These are phyloP conservation scores for Dysdera silvatica DNA, from an alignment of 1,140 invertebrate species.

Conservation along the genomic window DNA sequence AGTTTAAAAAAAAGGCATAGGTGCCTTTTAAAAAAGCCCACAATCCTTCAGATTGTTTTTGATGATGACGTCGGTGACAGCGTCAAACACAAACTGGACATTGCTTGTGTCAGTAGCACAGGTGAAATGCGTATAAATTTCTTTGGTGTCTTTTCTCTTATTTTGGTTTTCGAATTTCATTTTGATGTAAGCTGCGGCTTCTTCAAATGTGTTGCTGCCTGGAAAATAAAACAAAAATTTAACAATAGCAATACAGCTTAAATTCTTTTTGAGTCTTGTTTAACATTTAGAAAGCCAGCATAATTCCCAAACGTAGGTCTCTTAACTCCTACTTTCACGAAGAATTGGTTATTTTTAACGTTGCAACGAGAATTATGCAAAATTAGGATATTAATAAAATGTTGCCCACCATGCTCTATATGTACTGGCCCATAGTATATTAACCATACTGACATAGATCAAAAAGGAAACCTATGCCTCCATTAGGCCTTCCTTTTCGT, in stretches of 20 bases:
- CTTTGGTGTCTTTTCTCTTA: slow-evolving; percentile 71
- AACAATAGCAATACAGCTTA: background rate
- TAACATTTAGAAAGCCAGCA: no score
- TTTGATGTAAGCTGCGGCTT: slow-evolving; percentile 77
- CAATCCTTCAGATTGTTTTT: slow-evolving; percentile 89
- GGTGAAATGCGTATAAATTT: slow-evolving; percentile 86
- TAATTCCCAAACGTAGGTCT: no score
- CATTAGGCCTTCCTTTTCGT: no score
- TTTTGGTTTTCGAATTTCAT: slow-evolving; percentile 82
- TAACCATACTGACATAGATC: no score
- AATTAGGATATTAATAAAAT: no score
- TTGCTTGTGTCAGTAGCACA: slow-evolving; percentile 87
- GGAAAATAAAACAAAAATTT: slow-evolving; percentile 28
- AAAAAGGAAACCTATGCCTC: no score
- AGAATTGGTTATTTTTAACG: no score
- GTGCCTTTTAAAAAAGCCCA: slow-evolving; percentile 72
- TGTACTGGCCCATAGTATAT: no score
- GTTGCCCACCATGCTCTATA: no score
- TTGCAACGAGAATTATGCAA: no score
- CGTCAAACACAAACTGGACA: slow-evolving; percentile 84
- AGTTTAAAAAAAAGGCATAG: no score
- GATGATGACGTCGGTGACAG: slow-evolving; percentile 85
- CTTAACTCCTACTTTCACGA: no score
- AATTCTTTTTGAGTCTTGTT: background rate
- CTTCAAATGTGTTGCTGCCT: slow-evolving; percentile 77